phyloP scores from a whole-genome alignment of 2,113 vertebrate species.

The Caloenas nicobarica region DNA sequence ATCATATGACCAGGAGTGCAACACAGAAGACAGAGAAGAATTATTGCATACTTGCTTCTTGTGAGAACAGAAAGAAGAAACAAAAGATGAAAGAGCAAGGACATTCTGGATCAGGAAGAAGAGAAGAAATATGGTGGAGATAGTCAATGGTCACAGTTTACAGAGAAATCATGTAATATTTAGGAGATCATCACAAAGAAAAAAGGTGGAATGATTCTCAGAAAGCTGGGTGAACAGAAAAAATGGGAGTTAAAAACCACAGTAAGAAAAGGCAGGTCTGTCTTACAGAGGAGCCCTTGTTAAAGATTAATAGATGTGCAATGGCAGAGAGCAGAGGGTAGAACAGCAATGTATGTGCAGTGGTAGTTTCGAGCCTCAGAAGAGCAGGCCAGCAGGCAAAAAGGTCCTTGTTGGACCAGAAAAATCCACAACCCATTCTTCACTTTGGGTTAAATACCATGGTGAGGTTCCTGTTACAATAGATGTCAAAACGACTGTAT shows the following conservation, averaged over 20 bases:
- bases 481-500: neutral
- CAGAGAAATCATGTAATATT: neutral
- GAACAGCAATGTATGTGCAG: neutral
- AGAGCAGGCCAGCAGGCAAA: neutral
- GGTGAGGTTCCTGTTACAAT: neutral
- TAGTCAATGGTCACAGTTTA: neutral
- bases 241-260: neutral
- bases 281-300: neutral
- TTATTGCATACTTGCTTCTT: neutral
- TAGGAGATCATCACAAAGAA: neutral
- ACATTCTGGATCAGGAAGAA: neutral
- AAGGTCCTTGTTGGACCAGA: neutral
- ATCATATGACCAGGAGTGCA: neutral
- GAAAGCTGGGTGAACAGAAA: neutral
- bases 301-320: neutral
- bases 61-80: neutral
- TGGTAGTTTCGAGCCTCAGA: neutral
- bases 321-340: neutral
- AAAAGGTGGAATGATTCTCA: neutral
- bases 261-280: neutral
- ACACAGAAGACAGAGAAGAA: neutral
- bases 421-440: neutral
- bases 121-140: neutral
- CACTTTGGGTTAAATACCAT: neutral
- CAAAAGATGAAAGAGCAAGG: neutral